Evolutionary conservation across 2,113 vertebrate species (phyloP).

Genomic region (Reinhardtius hippoglossoides): DNA sequence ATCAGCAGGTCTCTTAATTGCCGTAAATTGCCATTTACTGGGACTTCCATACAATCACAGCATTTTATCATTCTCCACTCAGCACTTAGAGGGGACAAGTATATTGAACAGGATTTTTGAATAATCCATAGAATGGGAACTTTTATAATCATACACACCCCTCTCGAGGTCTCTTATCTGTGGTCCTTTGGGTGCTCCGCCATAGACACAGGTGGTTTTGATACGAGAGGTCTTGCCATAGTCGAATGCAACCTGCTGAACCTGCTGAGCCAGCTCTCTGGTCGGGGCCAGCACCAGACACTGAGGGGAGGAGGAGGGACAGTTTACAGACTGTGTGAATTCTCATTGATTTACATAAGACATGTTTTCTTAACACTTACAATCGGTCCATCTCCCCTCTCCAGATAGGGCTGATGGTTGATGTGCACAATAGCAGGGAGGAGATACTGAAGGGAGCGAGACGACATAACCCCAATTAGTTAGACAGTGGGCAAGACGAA

Average conservation of each 20-base stretch:
- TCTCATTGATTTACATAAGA: not conserved
- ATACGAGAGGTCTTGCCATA: slow-evolving; percentile 97
- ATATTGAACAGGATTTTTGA: not conserved
- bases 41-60: no score
- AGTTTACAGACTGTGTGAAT: not conserved
- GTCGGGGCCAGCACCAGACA: slow-evolving; percentile 96
- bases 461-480: slow-evolving; percentile 6
- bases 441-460: slow-evolving; percentile 87
- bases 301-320: slow-evolving; percentile 67
- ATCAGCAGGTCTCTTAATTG: not conserved
- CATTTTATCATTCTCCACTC: no score
- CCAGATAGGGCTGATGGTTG: slow-evolving; percentile 97
- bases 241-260: slow-evolving; percentile 94
- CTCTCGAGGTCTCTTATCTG: slow-evolving; percentile 97
- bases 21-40: no score
- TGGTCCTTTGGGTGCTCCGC: slow-evolving; percentile 97
- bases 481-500: not conserved
- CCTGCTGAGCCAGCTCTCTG: slow-evolving; percentile 97
- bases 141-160: slow-evolving; percentile 81
- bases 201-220: slow-evolving; percentile 98
- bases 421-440: slow-evolving; percentile 98
- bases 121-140: not conserved
- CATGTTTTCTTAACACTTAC: slow-evolving; percentile 81
- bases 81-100: not conserved
- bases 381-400: slow-evolving; percentile 97